Evolutionary conservation across 2,113 vertebrate genomes (phyloP), one percentile per base, ranked within the genome.

Genomic region (Terrapene triunguis): DNA sequence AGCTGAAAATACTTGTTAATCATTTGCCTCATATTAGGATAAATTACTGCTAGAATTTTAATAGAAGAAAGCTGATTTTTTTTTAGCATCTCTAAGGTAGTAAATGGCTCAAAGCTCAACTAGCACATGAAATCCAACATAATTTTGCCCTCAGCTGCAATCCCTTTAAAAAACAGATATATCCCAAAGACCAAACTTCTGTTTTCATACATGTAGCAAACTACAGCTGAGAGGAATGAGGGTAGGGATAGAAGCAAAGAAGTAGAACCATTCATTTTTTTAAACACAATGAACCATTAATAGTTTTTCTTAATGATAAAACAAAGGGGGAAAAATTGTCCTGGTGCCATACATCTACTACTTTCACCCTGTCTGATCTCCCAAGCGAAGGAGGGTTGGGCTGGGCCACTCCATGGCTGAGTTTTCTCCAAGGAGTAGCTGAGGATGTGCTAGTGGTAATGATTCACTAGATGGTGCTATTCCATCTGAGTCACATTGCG

Each of bases 1-100:
- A 59, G 88, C 72, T 87, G 92, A 91, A 97, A 97, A 86, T 47
- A 50, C 24, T 51, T 29, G 55, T 44, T 96, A 92, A 89, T 94
- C 91, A 85, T 95, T 78, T 76, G 80, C 50, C 57, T 78, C 96
- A 88, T 93, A 95, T 83, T 51, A 65, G 93, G 94, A 92, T 35
- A 38, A 80, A 89, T 90, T 91, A 81, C 69, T 90, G 54, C 81
- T 14, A 89, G 54, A 3, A 6, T 55, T 6, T 87, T 48, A 85
- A 51, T 51, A 89, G 84, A 55, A 2, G 76, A 86, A 85, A 89
- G 81, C 81, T 87, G 62, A 76, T 86, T 55, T 51, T 78, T 14
- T 90, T 91, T 87, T 89, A 85, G 84, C 35, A 83, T 80, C 84
- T 91, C 89, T 88, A 93, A 38, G 79, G 50, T 89, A 42, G 14